Percentiles rank a stretch among this genome's conserved stretches.
phyloP scores from a whole-genome alignment of 2,113 vertebrate genomes.

The Crotalus horridus region DNA sequence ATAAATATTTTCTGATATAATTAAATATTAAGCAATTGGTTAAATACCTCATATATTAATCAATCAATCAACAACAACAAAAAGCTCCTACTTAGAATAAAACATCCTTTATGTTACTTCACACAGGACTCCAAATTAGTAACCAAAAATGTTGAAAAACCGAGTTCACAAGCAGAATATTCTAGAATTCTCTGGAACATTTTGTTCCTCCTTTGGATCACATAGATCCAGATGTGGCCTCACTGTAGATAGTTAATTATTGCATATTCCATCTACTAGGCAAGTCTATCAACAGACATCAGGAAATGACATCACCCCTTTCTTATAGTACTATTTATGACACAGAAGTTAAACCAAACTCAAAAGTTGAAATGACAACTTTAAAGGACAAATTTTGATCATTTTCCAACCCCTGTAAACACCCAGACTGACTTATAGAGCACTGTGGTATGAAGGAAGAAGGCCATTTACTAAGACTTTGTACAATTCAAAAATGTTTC shows the following conservation, averaged over 20 bases:
- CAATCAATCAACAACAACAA: not conserved
- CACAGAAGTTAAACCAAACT: not conserved
- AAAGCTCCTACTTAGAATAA: not conserved
- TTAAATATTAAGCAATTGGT: conserved; percentile 40
- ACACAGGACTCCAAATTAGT: not conserved
- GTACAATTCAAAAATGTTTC: not conserved
- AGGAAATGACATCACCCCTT: not conserved
- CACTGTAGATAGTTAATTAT: not conserved
- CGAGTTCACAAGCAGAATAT: not conserved
- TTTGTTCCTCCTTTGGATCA: not conserved
- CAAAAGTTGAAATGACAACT: not conserved
- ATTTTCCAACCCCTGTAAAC: not conserved
- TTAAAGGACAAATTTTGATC: not conserved
- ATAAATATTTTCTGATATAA: conserved; percentile 56
- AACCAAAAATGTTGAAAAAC: not conserved
- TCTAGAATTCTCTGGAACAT: not conserved
- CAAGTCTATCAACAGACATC: not conserved
- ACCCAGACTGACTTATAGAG: not conserved
- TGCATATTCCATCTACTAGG: not conserved
- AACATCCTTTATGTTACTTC: not conserved
- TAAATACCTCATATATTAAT: conserved; percentile 19
- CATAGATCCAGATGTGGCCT: not conserved
- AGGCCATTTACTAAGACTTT: not conserved
- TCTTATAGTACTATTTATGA: not conserved
- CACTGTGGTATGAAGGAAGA: not conserved